These are phyloP conservation scores for Volucella bombylans DNA, from an alignment of 2,888 invertebrate genomes.

Conservation along the genomic window DNA sequence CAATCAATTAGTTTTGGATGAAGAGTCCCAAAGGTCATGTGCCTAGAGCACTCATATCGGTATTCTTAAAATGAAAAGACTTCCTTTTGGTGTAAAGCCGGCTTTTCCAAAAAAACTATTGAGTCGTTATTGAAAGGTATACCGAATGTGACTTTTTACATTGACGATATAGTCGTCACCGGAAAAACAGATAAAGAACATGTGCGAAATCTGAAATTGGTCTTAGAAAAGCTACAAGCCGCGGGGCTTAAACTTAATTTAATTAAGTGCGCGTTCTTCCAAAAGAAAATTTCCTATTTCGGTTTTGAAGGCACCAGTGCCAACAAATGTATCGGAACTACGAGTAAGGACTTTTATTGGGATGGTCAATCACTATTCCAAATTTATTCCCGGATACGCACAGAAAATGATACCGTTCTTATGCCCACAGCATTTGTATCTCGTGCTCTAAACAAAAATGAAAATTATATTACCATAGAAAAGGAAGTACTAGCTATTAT, in stretches of 20 bases:
- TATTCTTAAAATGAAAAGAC: constrained; percentile 21
- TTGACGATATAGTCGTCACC: neutral
- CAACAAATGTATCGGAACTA: no score
- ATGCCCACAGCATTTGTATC: no score
- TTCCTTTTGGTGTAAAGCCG: constrained; percentile 4
- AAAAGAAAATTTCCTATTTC: constrained; percentile 40
- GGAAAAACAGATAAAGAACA: constrained; percentile 8
- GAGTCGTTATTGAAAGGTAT: no score
- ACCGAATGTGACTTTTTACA: no score
- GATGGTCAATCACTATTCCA: constrained; percentile 18
- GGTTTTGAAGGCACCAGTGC: no score
- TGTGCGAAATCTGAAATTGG: constrained; percentile 1
- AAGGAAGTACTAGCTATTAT: no score
- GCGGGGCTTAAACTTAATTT: constrained; percentile 12
- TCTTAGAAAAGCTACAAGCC: constrained; percentile 19
- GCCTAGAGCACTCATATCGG: constrained; percentile 14
- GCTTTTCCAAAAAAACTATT: neutral
- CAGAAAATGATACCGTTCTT: neutral
- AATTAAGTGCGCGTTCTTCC: constrained; percentile 1
- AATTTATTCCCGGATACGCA: constrained; percentile 11
- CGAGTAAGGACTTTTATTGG: neutral
- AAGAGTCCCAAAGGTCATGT: constrained; percentile 28
- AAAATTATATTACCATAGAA: no score
- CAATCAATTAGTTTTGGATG: constrained; percentile 22
- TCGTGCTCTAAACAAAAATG: no score